Evolutionary conservation across 2,888 invertebrate species (phyloP).

Genomic region (Osmoderma eremita): DNA sequence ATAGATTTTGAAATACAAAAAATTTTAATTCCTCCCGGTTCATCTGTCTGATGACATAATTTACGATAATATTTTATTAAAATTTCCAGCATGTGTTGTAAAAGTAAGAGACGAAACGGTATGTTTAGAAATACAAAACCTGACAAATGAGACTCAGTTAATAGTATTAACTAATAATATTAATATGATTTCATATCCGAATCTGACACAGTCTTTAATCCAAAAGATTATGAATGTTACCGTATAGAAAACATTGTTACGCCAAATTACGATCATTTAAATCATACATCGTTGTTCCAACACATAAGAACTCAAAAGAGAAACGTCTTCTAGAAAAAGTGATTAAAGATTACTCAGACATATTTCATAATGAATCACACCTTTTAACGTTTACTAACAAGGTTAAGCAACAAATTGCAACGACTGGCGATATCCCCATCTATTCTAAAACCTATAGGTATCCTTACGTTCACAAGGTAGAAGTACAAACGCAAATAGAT

Average conservation of each 20-base stretch:
- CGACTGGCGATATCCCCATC: constrained; percentile 15
- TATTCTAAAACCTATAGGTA: constrained; percentile 35
- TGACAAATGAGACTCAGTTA: constrained; percentile 15
- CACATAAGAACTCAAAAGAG: constrained; percentile 21
- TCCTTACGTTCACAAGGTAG: constrained; percentile 23
- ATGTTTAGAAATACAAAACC: not conserved
- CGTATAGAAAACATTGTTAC: not conserved
- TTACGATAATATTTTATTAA: constrained; percentile 1
- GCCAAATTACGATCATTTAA: not conserved
- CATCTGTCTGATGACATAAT: not conserved
- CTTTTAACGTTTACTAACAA: constrained; percentile 22
- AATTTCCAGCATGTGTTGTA: constrained; percentile 1
- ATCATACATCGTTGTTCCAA: not conserved
- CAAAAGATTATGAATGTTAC: constrained; percentile 11
- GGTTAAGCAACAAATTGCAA: constrained; percentile 24
- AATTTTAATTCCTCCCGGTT: not conserved
- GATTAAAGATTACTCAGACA: constrained; percentile 10
- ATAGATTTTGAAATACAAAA: not conserved
- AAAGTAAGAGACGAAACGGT: constrained; percentile 9
- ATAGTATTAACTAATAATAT: constrained; percentile 12
- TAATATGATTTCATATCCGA: constrained; percentile 2
- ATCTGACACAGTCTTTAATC: constrained; percentile 2
- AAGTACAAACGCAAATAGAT: constrained; percentile 32
- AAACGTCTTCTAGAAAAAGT: constrained; percentile 13
- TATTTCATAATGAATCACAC: constrained; percentile 21